These are phyloP conservation scores for Nasua narica DNA, from an alignment of 2,797 vertebrate genomes.

Conservation along the genomic window DNA sequence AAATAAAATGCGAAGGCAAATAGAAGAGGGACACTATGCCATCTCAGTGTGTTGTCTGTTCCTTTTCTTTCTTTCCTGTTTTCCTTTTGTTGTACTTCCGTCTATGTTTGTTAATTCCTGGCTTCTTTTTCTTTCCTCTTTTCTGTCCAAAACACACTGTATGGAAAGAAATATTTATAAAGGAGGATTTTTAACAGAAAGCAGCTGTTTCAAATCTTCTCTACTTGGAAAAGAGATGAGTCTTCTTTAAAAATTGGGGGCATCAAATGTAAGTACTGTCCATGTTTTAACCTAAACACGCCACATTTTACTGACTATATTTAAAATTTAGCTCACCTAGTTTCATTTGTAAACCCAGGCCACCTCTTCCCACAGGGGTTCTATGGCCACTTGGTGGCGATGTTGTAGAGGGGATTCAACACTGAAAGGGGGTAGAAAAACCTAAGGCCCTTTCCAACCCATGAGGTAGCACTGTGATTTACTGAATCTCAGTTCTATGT, in stretches of 20 bases:
- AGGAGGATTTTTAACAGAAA: neutral
- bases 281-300: neutral
- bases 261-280: neutral
- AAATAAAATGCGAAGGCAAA: neutral
- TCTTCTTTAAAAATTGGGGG: neutral
- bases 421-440: neutral
- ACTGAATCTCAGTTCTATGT: neutral
- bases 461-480: neutral
- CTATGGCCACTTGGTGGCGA: slow-evolving; percentile 68
- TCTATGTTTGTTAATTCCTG: neutral
- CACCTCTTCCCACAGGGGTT: neutral
- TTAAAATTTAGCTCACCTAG: neutral
- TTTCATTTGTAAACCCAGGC: neutral
- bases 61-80: neutral
- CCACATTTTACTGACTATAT: neutral
- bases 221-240: neutral
- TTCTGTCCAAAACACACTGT: neutral
- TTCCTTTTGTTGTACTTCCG: neutral
- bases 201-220: neutral
- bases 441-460: neutral
- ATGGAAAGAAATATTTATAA: neutral
- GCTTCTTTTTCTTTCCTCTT: neutral
- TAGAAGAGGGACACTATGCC: neutral
- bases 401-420: slow-evolving; percentile 65
- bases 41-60: neutral